phyloP scores from a whole-genome alignment of 2,113 vertebrate species.

The Stigmatopora argus region DNA sequence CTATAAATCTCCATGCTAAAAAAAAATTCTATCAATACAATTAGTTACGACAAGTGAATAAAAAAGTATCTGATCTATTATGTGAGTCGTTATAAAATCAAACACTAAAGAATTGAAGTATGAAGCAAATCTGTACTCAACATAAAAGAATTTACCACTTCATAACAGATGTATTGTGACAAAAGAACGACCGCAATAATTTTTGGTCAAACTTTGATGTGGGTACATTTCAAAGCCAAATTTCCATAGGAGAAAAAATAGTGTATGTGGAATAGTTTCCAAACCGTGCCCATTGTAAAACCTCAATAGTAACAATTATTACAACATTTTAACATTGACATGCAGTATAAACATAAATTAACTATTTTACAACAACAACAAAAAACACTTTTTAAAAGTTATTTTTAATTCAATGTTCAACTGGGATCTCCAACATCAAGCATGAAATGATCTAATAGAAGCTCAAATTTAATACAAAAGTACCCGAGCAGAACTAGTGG shows the following conservation, averaged over 20 bases:
- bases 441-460: too few species aligned
- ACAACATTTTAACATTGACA: background rate
- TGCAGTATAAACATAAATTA: background rate
- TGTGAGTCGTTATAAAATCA: background rate
- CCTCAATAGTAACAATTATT: background rate
- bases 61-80: background rate
- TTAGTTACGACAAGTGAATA: background rate
- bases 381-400: background rate
- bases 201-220: background rate
- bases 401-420: too few species aligned
- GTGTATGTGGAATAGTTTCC: background rate
- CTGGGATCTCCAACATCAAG: too few species aligned
- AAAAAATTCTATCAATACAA: background rate
- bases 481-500: too few species aligned
- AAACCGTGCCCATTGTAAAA: background rate
- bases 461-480: too few species aligned
- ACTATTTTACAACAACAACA: background rate
- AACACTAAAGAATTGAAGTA: background rate
- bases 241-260: background rate
- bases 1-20: too few species aligned
- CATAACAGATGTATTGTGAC: background rate
- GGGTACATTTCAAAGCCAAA: background rate
- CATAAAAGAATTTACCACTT: background rate
- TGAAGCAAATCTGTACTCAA: background rate
- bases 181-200: background rate